Evolutionary conservation across 2,113 vertebrate species (phyloP).

Genomic region (Syrmaticus mikado): DNA sequence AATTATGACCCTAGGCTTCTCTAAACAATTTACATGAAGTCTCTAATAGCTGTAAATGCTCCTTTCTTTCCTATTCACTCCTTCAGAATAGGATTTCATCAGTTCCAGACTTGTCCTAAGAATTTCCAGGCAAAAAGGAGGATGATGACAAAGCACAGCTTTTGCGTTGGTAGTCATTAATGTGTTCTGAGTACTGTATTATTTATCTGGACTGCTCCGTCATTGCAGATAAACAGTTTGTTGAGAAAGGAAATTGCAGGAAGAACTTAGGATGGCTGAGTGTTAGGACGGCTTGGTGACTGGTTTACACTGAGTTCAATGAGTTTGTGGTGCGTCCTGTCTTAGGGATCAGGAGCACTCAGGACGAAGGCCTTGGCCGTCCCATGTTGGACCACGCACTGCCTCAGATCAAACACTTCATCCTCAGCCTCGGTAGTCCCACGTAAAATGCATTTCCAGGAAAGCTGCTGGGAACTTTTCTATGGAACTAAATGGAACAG

Average conservation of each 20-base stretch:
- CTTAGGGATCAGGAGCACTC: not conserved
- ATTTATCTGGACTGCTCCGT: not conserved
- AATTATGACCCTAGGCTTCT: slow-evolving; percentile 24
- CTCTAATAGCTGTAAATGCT: slow-evolving; percentile 38
- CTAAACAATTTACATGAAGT: not conserved
- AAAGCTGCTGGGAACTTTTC: not conserved
- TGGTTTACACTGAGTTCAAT: not conserved
- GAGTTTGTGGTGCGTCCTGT: not conserved
- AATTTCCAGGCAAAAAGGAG: not conserved
- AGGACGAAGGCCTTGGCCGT: not conserved
- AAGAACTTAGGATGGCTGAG: not conserved
- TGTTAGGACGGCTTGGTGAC: not conserved
- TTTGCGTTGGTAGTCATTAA: not conserved
- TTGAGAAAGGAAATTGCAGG: not conserved
- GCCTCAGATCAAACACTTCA: not conserved
- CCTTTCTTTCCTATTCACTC: not conserved
- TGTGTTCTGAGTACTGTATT: not conserved
- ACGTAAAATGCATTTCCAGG: not conserved
- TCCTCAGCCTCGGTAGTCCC: not conserved
- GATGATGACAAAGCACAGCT: slow-evolving; percentile 12
- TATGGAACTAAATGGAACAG: not conserved
- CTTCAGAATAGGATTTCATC: not conserved
- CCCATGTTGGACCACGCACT: fast-evolving
- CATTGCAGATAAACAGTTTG: not conserved
- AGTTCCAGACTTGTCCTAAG: slow-evolving; percentile 12